Evolutionary conservation across 1,140 invertebrate species (phyloP).

Genomic region (Artemia franciscana): DNA sequence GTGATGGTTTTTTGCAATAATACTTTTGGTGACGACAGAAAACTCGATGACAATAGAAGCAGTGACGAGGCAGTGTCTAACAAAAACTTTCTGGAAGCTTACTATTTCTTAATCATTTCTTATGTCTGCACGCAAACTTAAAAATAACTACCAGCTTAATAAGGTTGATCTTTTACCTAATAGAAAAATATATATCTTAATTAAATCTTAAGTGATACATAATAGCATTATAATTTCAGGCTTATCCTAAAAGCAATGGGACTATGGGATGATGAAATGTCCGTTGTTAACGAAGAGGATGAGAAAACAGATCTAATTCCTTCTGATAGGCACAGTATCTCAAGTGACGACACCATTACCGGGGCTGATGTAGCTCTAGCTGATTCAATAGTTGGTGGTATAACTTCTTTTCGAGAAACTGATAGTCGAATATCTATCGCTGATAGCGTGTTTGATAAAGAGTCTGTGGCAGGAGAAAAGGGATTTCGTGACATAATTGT

Average conservation of each 20-base stretch:
- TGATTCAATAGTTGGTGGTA: background rate
- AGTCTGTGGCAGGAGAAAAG: background rate
- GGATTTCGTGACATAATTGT: background rate
- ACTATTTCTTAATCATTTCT: no score
- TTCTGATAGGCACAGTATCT: background rate
- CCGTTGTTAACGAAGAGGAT: slow-evolving; percentile 21
- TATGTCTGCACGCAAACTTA: background rate
- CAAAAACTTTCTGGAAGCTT: no score
- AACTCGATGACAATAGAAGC: no score
- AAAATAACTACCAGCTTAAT: background rate
- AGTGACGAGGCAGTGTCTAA: no score
- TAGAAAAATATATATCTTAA: slow-evolving; percentile 2
- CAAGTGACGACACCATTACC: background rate
- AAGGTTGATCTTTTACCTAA: slow-evolving; percentile 7
- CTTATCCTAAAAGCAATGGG: slow-evolving; percentile 76
- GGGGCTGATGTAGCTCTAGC: background rate
- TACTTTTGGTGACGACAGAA: no score
- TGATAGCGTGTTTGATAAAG: background rate
- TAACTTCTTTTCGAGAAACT: background rate
- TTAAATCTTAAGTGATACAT: slow-evolving; percentile 6
- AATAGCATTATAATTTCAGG: slow-evolving; percentile 22
- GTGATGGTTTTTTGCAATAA: no score
- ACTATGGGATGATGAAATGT: slow-evolving; percentile 46
- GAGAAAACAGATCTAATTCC: slow-evolving; percentile 9
- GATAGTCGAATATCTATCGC: background rate